These are phyloP conservation scores for Scaptomyza caliginosa DNA, from an alignment of 2,888 invertebrate species.

Conservation along the genomic window DNA sequence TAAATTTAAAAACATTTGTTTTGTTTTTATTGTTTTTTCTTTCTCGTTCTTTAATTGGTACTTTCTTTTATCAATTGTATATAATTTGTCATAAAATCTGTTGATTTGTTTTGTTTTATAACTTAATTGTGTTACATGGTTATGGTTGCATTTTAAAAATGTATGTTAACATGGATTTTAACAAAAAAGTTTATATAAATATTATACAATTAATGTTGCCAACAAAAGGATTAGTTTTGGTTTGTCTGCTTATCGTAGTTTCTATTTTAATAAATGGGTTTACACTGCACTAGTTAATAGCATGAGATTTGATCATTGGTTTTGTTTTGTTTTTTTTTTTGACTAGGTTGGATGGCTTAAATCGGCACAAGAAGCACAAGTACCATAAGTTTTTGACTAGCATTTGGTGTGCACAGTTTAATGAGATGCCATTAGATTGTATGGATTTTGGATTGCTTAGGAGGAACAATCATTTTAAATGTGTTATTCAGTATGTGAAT, in stretches of 20 bases:
- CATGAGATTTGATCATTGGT: too few species aligned
- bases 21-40: background rate
- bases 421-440: constrained; percentile 14
- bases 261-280: constrained; percentile 5
- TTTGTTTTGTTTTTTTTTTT: constrained; percentile 8
- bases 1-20: background rate
- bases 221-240: constrained; percentile 47
- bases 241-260: constrained; percentile 10
- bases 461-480: constrained; percentile 3
- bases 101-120: constrained; percentile 42
- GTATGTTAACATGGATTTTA: constrained; percentile 65
- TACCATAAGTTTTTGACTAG: constrained; percentile 49
- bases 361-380: constrained; percentile 36
- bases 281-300: constrained; percentile 33
- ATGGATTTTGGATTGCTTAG: background rate
- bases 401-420: constrained; percentile 31
- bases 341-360: constrained; percentile 23
- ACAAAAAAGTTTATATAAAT: constrained; percentile 64
- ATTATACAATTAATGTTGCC: constrained; percentile 65
- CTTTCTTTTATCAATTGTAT: constrained; percentile 57
- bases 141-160: constrained; percentile 59
- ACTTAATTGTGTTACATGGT: constrained; percentile 57
- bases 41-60: constrained; percentile 61
- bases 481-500: constrained; percentile 12
- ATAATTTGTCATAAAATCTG: constrained; percentile 67